A percentile compares a stretch with the other conserved stretches of the same genome.
Evolutionary conservation across 2,113 vertebrate genomes (phyloP).

Genomic region (Prinia subflava): DNA sequence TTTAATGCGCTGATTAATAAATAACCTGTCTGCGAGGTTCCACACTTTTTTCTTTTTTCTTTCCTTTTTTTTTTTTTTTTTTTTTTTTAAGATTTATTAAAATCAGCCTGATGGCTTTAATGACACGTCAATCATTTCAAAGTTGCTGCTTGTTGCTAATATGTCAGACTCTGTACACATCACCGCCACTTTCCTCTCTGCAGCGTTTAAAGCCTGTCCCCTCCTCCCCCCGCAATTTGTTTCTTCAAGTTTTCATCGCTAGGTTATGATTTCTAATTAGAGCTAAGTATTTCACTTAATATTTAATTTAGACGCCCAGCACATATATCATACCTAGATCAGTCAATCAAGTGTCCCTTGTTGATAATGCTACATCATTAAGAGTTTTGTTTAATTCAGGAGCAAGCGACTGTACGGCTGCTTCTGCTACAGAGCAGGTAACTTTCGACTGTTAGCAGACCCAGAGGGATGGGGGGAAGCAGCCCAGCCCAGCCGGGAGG

Average conservation of each 20-base stretch:
- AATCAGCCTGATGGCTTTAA: constrained; percentile 47
- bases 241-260: constrained; percentile 51
- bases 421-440: constrained; percentile 10
- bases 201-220: not conserved
- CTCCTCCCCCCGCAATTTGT: constrained; percentile 4
- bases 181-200: not conserved
- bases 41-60: not conserved
- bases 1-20: constrained; percentile 25
- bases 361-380: constrained; percentile 62
- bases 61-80: not conserved
- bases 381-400: constrained; percentile 59
- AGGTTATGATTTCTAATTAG: constrained; percentile 57
- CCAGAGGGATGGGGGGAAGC: not conserved
- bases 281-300: constrained; percentile 62
- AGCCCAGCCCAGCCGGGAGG: not conserved
- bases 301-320: constrained; percentile 65
- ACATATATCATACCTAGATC: constrained; percentile 62
- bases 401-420: not conserved
- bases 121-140: constrained; percentile 52
- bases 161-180: constrained; percentile 46
- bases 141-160: constrained; percentile 41
- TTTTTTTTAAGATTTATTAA: not conserved
- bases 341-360: constrained; percentile 69
- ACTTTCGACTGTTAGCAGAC: not conserved
- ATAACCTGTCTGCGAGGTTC: constrained; percentile 8